A percentile compares a stretch with the other conserved stretches of the same genome.
These are phyloP conservation scores for Rhagophthalmus giganteus DNA, from an alignment of 2,888 invertebrate species.

Conservation along the genomic window DNA sequence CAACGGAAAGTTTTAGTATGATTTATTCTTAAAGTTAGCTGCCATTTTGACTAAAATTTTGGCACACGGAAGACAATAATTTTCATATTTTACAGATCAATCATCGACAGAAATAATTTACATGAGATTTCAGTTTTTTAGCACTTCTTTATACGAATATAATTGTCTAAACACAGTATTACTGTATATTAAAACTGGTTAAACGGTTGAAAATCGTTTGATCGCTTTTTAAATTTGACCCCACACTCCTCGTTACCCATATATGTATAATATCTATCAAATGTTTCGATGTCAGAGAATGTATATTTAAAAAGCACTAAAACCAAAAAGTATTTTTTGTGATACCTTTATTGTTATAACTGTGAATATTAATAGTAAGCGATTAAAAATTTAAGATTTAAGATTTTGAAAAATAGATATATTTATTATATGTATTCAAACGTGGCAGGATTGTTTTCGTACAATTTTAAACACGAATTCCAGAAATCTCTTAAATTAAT, in stretches of 20 bases:
- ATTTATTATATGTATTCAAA: no score
- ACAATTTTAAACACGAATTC: no score
- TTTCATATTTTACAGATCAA: slow-evolving; percentile 17
- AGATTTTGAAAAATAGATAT: no score
- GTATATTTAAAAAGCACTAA: slow-evolving; percentile 14
- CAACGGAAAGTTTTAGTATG: neutral
- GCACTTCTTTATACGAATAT: neutral
- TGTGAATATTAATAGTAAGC: slow-evolving; percentile 23
- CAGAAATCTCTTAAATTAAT: no score
- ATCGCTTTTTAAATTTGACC: slow-evolving; percentile 1
- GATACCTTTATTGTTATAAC: slow-evolving; percentile 49
- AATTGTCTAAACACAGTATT: slow-evolving; percentile 4
- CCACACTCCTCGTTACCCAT: slow-evolving; percentile 5
- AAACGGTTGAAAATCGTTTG: neutral
- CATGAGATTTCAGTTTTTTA: slow-evolving; percentile 17
- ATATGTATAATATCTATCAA: slow-evolving; percentile 5
- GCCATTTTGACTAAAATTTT: neutral
- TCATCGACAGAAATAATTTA: slow-evolving; percentile 7
- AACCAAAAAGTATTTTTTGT: slow-evolving; percentile 51
- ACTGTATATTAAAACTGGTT: slow-evolving; percentile 3
- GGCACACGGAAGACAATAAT: slow-evolving; percentile 20
- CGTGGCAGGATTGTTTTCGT: no score
- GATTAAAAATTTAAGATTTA: slow-evolving; percentile 6
- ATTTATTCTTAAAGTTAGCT: neutral
- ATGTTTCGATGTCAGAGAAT: slow-evolving; percentile 13